Evolutionary conservation across 2,113 vertebrate genomes (phyloP), one percentile per base, ranked within the genome.

Genomic region (Clarias macrocephalus): DNA sequence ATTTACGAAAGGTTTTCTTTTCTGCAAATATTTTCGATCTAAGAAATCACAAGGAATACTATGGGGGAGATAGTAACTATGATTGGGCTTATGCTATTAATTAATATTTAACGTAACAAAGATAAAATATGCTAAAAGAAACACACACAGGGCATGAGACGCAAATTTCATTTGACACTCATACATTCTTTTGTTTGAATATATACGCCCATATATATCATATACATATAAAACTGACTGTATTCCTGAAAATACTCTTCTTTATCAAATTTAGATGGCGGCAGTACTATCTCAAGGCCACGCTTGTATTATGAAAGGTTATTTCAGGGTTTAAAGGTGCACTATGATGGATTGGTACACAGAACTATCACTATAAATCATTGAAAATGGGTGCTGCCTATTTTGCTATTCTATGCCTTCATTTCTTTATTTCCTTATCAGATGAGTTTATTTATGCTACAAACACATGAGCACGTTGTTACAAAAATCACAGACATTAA

Each of bases 151-250:
- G 87, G 87, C 84, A 89, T 86, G 85, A 88, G 82, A 91, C 84
- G 88, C 84, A 88, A 65, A 91, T 73, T 60, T 91, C 85, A 80
- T 65, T 28, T 83, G 86, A 86, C 82, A 86, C 88, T 89, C 89
- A 90, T 89, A 89, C 90, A 89, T 86, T 90, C 86, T 84, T 37
- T 59, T 85, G 82, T 86, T 89, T 84, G 70, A 88, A 89, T 90
- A 91, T 89, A 89, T 91, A 91, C 79, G 82, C 85, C 86, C 86
- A 86, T 87, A 87, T 89, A 89, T 88, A 91, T 86, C 88, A 89
- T 86, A 88, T 88, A 91, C 90, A 91, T 91, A 91, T 88, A 91
- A 91, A 91, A 89, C 70, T 88, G 82, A 90, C 84, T 88, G 77
- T 82, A 76, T 72, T 87, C 77, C 70, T 87, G 88, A 91, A 91